Conservation (phyloP, 2,888 invertebrate genomes). For the Leucoma salicis region DNA sequence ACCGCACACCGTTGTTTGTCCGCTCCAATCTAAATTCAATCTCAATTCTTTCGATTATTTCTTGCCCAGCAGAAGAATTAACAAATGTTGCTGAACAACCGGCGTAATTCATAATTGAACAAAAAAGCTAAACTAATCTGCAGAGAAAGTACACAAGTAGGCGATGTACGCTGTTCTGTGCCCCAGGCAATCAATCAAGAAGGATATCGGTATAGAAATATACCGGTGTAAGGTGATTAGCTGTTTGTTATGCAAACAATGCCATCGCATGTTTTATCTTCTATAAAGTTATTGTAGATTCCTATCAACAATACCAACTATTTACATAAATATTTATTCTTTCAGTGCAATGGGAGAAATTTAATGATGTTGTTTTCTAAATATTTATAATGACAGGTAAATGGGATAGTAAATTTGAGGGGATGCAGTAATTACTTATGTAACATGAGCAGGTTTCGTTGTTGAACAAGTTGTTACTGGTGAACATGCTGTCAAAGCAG, state of each 20-base stretch:
- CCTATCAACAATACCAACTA: slow-evolving; percentile 22
- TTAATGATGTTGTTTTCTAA: too few relatives aligned
- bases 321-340: slow-evolving; percentile 10
- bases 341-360: slow-evolving; percentile 14
- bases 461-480: too few relatives aligned
- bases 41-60: slow-evolving; percentile 70
- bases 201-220: slow-evolving; percentile 43
- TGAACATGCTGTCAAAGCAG: too few relatives aligned
- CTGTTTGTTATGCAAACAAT: slow-evolving; percentile 21
- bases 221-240: slow-evolving; percentile 35
- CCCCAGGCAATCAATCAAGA: slow-evolving; percentile 54
- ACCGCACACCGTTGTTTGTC: slow-evolving; percentile 53
- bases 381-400: too few relatives aligned
- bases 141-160: slow-evolving; percentile 52
- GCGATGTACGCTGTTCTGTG: slow-evolving; percentile 34
- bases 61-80: slow-evolving; percentile 60
- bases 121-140: slow-evolving; percentile 50
- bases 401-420: too few relatives aligned
- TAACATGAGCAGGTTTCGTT: too few relatives aligned
- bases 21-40: slow-evolving; percentile 68
- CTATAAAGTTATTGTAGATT: slow-evolving; percentile 31
- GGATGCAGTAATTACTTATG: too few relatives aligned
- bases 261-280: slow-evolving; percentile 41
- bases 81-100: slow-evolving; percentile 51
- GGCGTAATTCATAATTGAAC: slow-evolving; percentile 44